Percentiles rank a stretch among this genome's conserved stretches.
These are phyloP conservation scores for Lithophane leautieri DNA, from an alignment of 2,888 invertebrate species.

Conservation along the genomic window DNA sequence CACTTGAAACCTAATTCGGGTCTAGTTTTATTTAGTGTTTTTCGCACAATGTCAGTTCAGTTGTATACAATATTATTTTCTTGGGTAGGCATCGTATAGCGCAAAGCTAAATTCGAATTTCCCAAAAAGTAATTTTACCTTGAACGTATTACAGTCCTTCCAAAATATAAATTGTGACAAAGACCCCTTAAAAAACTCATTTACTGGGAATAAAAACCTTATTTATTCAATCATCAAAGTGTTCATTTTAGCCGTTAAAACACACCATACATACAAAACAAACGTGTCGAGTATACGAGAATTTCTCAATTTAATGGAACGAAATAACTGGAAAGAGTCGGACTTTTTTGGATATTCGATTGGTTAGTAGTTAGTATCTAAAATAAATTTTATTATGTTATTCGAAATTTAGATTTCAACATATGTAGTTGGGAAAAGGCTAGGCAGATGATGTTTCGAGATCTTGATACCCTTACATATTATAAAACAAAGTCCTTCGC, in stretches of 20 bases:
- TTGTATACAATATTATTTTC: not conserved
- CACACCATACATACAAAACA: conserved; percentile 22
- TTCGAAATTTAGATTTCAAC: no score
- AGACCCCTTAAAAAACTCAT: not conserved
- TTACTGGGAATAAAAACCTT: not conserved
- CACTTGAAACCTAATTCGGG: not conserved
- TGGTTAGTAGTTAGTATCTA: no score
- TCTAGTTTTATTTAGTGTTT: not conserved
- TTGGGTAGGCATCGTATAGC: not conserved
- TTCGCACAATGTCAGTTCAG: not conserved
- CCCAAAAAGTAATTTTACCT: not conserved
- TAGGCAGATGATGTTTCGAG: no score
- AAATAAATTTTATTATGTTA: no score
- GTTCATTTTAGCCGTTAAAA: conserved; percentile 35
- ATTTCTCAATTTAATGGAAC: conserved; percentile 53
- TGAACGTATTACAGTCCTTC: not conserved
- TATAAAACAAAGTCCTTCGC: no score
- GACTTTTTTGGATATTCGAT: not conserved
- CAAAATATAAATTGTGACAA: not conserved
- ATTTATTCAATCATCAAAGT: conserved; percentile 37
- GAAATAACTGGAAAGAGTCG: conserved; percentile 37
- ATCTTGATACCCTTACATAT: no score
- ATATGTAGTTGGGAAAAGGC: no score
- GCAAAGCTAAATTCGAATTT: not conserved
- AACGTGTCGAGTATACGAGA: conserved; percentile 40